Evolutionary conservation across 2,797 vertebrate species (phyloP).

Genomic region (Lagorchestes hirsutus): DNA sequence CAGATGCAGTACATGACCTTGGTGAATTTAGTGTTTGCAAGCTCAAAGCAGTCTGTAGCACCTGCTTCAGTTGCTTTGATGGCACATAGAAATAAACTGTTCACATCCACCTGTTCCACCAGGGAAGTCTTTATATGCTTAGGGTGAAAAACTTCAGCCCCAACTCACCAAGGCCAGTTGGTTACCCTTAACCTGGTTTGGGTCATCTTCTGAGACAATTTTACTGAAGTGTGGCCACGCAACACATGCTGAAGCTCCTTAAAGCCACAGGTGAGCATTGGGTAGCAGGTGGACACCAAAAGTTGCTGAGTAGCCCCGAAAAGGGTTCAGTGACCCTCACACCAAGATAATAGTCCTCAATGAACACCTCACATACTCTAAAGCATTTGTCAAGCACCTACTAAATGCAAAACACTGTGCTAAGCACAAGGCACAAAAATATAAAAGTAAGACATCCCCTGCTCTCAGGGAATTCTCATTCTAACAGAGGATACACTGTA

Average conservation of each 20-base stretch:
- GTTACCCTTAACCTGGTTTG: background rate
- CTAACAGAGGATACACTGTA: background rate
- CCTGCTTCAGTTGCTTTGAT: background rate
- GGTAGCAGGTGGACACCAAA: background rate
- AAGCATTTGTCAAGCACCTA: background rate
- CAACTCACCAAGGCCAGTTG: background rate
- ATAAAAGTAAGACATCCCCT: background rate
- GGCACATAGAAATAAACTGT: background rate
- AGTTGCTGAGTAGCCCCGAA: too few species aligned
- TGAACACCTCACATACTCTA: background rate
- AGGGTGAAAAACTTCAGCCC: rapidly evolving
- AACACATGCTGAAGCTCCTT: background rate
- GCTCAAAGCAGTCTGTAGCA: background rate
- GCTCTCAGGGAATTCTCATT: background rate
- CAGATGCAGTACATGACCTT: background rate
- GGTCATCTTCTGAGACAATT: background rate
- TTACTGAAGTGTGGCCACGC: background rate
- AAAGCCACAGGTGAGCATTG: background rate
- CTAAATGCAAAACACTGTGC: background rate
- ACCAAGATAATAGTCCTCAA: background rate
- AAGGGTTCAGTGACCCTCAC: too few species aligned
- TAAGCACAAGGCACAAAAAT: background rate
- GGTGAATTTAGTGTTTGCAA: background rate
- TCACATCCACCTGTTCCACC: background rate
- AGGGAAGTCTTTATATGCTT: background rate